Conservation (phyloP, 2,113 vertebrate genomes). For the Turdus rufiventris region DNA sequence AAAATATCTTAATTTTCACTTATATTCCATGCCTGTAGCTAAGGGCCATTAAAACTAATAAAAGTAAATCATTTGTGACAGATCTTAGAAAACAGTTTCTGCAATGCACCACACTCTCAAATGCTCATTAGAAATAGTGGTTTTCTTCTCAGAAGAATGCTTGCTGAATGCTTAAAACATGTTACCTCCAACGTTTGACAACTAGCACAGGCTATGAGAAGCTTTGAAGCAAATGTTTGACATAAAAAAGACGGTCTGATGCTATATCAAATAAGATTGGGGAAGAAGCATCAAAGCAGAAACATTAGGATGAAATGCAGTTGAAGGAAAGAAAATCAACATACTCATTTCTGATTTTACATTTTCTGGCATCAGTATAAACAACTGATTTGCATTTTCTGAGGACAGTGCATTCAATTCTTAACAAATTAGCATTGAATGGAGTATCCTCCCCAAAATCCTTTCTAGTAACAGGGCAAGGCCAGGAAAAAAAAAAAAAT, state of each 20-base stretch:
- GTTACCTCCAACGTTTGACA: conserved; percentile 71
- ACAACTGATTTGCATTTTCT: conserved; percentile 62
- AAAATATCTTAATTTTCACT: conserved; percentile 83
- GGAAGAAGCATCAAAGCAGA: conserved; percentile 56
- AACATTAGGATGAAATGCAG: conserved; percentile 47
- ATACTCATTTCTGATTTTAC: conserved; percentile 56
- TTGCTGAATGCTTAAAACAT: conserved; percentile 70
- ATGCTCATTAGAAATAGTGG: conserved; percentile 73
- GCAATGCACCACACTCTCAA: conserved; percentile 63
- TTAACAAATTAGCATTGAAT: conserved; percentile 19
- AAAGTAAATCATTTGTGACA: conserved; percentile 82
- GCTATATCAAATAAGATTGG: conserved; percentile 61
- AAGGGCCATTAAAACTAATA: conserved; percentile 81
- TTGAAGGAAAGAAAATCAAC: conserved; percentile 54
- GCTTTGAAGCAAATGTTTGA: conserved; percentile 72
- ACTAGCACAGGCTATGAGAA: conserved; percentile 57
- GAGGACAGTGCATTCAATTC: background rate
- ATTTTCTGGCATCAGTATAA: conserved; percentile 63
- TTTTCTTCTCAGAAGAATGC: conserved; percentile 71
- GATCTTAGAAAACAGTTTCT: conserved; percentile 77
- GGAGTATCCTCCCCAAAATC: background rate
- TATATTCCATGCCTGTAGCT: conserved; percentile 73
- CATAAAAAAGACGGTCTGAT: conserved; percentile 64
- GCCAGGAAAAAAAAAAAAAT: background rate
- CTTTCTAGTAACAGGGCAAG: background rate